Percentiles rank a stretch among this genome's conserved stretches.
phyloP scores from a whole-genome alignment of 2,797 vertebrate species.

The Aphelocoma californica region DNA sequence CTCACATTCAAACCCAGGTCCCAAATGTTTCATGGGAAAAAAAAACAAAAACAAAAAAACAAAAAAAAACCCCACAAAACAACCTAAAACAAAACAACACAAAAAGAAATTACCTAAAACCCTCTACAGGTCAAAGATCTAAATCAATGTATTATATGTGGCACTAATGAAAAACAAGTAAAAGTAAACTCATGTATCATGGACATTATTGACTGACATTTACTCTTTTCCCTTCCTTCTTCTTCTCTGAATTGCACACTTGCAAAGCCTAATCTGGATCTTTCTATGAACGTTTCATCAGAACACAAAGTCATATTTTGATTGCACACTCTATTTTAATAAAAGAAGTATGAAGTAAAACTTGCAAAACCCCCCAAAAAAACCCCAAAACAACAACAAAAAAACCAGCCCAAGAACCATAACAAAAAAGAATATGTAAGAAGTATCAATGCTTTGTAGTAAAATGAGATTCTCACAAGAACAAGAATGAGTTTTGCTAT shows the following conservation, averaged over 20 bases:
- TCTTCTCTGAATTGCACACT: neutral
- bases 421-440: neutral
- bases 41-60: neutral
- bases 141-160: neutral
- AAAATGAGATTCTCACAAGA: neutral
- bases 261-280: neutral
- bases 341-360: neutral
- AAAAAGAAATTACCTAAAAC: neutral
- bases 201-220: neutral
- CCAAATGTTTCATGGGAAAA: neutral
- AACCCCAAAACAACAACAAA: neutral
- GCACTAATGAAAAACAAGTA: neutral
- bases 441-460: neutral
- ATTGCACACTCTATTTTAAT: neutral
- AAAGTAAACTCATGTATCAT: neutral
- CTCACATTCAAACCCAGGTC: neutral
- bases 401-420: fast-evolving
- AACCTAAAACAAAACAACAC: neutral
- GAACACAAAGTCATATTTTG: neutral
- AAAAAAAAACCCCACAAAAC: too few relatives aligned
- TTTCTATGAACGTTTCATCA: neutral
- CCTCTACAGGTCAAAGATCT: neutral
- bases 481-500: neutral
- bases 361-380: fast-evolving
- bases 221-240: neutral